Evolutionary conservation across 2,888 invertebrate species (phyloP).

Genomic region (Xylocampa areola): DNA sequence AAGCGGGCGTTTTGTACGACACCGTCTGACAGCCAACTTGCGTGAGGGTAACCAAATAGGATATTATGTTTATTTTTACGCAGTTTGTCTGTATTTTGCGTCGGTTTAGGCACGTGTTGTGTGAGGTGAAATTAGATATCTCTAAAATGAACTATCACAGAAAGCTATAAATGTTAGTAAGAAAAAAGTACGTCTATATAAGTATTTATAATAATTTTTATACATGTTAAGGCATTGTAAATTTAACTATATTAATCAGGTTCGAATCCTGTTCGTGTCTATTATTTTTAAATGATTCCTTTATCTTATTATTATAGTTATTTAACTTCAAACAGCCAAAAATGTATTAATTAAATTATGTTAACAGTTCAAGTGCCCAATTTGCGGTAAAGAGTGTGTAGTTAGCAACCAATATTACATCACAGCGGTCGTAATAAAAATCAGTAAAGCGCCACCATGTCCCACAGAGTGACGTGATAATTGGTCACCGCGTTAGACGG

Average conservation of each 20-base stretch:
- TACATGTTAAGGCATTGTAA: too few relatives aligned
- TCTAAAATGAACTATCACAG: not conserved
- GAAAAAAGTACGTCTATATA: too few relatives aligned
- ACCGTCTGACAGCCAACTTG: conserved; percentile 45
- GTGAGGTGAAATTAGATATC: not conserved
- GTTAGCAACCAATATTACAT: conserved; percentile 30
- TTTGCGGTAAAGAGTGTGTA: conserved; percentile 42
- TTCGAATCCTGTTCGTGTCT: too few relatives aligned
- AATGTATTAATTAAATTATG: conserved; percentile 50
- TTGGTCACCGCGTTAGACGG: conserved; percentile 65
- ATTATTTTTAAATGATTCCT: too few relatives aligned
- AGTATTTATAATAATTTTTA: too few relatives aligned
- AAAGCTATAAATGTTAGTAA: conserved; percentile 15
- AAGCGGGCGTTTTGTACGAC: conserved; percentile 55
- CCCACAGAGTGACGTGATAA: conserved; percentile 54
- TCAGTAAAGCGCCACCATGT: conserved; percentile 46
- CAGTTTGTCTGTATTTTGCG: conserved; percentile 18
- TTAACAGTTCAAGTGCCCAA: conserved; percentile 30
- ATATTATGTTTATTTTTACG: conserved; percentile 42
- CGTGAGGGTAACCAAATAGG: conserved; percentile 42
- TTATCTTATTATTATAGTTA: too few relatives aligned
- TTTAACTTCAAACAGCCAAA: too few relatives aligned
- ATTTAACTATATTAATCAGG: too few relatives aligned
- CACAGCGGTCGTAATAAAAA: conserved; percentile 48
- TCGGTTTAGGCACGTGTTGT: conserved; percentile 12